Evolutionary conservation across 1,140 invertebrate genomes (phyloP).

Genomic region (Harpegnathos saltator): DNA sequence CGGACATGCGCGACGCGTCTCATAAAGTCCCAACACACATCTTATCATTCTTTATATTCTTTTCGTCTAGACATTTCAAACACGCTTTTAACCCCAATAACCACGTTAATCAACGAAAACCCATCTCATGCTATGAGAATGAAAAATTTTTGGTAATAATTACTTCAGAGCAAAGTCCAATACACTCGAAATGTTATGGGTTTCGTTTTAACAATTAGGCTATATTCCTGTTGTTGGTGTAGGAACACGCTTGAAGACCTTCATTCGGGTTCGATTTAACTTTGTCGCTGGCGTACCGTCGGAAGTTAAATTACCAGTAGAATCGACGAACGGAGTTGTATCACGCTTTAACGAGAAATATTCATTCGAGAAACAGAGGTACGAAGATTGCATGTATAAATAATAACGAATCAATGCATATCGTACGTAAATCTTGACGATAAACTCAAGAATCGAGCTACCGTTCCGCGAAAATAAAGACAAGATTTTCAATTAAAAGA

Average conservation of each 20-base stretch:
- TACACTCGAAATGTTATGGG: not conserved
- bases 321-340: slow-evolving; percentile 67
- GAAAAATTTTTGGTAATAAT: slow-evolving; percentile 1
- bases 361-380: slow-evolving; percentile 51
- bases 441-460: not conserved
- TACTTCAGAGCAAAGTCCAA: not conserved
- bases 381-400: slow-evolving; percentile 51
- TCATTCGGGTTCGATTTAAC: slow-evolving; percentile 73
- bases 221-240: slow-evolving; percentile 54
- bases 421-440: not conserved
- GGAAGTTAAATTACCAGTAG: slow-evolving; percentile 75
- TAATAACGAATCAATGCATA: slow-evolving; percentile 15
- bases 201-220: slow-evolving; percentile 63
- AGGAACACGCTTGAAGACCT: slow-evolving; percentile 69
- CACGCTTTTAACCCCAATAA: not conserved
- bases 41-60: too few relatives aligned
- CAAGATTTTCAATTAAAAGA: too few relatives aligned
- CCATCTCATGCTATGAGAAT: not conserved
- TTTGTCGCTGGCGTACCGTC: slow-evolving; percentile 65
- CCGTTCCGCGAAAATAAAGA: not conserved
- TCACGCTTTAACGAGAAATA: slow-evolving; percentile 70
- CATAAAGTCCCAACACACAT: too few relatives aligned
- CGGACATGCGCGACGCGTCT: not conserved
- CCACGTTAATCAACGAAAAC: not conserved
- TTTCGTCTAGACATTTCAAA: not conserved